Evolutionary conservation across 2,797 vertebrate species (phyloP), one percentile per base, ranked within the genome.

Genomic region (Uromys caudimaculatus): DNA sequence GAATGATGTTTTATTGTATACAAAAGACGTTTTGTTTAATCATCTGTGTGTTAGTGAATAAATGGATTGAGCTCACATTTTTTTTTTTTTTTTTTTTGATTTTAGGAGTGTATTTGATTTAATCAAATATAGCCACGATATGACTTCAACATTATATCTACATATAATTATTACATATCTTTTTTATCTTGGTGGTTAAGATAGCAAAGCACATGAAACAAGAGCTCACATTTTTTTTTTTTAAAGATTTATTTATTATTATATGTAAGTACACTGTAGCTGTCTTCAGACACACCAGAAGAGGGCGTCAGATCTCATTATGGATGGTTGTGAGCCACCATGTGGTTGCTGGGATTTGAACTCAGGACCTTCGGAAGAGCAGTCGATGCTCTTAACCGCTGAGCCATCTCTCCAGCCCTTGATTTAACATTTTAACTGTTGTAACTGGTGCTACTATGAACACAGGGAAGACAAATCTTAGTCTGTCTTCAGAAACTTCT

Each of bases 391-490:
- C 69, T 71, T 38, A 71, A 38, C 17, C 17, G 0, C 69, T 71
- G 69, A 71, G n/a, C n/a, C 69, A 38, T 71, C 69, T 21, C 69
- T 71, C n/a, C 69, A 71, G n/a, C n/a, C 69, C 69, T 58, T 75
- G 21, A 38, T 96, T 85, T 62, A 79, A 88, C 32, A 4, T 79
- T 64, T 89, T 84, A 38, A 52, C 54, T 89, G 56, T 79, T 89
- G 35, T 44, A n/a, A 85, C 17, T 32, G 85, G 38, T 21, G 27
- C 23, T 23, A 24, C 23, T 89, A 19, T 87, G 32, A 54, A 71
- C 41, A n/a, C 14, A 6, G 41, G 5, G 12, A 77, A 27, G 29
- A 44, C 41, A 83, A 29, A 62, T 47, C 89, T 3, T 3, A 29
- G 13, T 71, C 64, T 87, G 35, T 24, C 47, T 90, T 84, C 47